phyloP scores from a whole-genome alignment of 2,113 vertebrate species.

The Albula glossodonta region DNA sequence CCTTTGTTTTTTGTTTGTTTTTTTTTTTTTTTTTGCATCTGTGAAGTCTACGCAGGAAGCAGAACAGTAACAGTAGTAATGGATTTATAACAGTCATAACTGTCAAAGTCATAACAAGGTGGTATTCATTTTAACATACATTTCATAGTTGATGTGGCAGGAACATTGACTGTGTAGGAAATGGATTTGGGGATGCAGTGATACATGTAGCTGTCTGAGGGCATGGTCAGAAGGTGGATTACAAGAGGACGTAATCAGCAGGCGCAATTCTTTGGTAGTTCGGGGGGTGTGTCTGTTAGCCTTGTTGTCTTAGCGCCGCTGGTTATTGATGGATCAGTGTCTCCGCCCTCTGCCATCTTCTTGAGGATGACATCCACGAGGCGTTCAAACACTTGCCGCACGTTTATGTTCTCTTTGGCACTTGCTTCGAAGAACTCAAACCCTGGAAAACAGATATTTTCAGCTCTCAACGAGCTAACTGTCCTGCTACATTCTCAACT shows the following conservation, averaged over 20 bases:
- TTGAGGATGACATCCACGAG: slow-evolving; percentile 20
- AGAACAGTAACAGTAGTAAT: no score
- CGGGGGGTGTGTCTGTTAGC: slow-evolving; percentile 7
- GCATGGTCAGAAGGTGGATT: no score
- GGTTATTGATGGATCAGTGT: slow-evolving; percentile 3
- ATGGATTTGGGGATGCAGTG: no score
- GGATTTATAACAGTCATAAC: no score
- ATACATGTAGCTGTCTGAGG: no score
- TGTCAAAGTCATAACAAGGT: no score
- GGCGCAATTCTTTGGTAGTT: not conserved
- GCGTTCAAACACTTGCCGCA: slow-evolving; percentile 1
- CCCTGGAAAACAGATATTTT: not conserved
- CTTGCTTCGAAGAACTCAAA: slow-evolving; percentile 17
- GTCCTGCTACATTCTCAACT: not conserved
- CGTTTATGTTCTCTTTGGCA: slow-evolving; percentile 20
- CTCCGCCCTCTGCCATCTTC: not conserved
- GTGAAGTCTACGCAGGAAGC: no score
- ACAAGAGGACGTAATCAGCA: not conserved
- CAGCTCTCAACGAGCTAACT: not conserved
- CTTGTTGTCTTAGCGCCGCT: slow-evolving; percentile 7
- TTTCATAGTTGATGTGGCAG: no score
- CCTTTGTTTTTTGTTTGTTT: no score
- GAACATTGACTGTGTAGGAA: no score
- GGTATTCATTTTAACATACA: no score
- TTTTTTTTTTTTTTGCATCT: no score